Conservation (phyloP, 2,888 invertebrate genomes). For the Leptarthrus brevirostris region DNA sequence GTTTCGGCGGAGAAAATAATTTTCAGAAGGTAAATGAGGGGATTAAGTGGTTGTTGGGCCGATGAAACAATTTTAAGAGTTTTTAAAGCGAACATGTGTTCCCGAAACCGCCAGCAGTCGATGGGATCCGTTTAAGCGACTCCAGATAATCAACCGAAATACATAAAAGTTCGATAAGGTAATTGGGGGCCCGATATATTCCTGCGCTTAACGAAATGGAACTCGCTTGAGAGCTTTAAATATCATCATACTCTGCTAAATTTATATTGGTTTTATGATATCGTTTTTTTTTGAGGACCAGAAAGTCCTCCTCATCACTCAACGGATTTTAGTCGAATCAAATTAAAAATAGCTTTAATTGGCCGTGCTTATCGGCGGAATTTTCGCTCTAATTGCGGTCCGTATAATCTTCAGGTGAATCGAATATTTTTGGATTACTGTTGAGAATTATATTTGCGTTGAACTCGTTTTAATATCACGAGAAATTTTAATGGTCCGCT, state of each 20-base stretch:
- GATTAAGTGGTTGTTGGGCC: not conserved
- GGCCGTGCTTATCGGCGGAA: too few species aligned
- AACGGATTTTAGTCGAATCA: too few species aligned
- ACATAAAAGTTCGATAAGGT: not conserved
- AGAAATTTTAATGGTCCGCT: too few species aligned
- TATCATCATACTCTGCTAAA: not conserved
- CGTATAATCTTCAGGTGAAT: too few species aligned
- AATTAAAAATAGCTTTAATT: too few species aligned
- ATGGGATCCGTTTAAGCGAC: not conserved
- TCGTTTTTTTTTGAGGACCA: not conserved
- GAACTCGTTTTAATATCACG: too few species aligned
- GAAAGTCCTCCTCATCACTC: too few species aligned
- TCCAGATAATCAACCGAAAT: not conserved
- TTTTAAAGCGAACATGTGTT: constrained; percentile 2
- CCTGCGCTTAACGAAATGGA: too few species aligned
- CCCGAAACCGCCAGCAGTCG: not conserved
- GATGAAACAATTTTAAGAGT: not conserved
- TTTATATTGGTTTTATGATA: not conserved
- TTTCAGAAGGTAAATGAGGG: constrained; percentile 7
- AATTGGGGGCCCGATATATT: not conserved
- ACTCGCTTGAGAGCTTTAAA: not conserved
- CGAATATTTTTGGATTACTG: too few species aligned
- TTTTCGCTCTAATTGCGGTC: too few species aligned
- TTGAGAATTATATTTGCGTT: too few species aligned
- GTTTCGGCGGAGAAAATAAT: not conserved